Percentiles rank a stretch among this genome's conserved stretches.
Evolutionary conservation across 2,888 invertebrate species (phyloP).

Genomic region (Harmothoe impar): DNA sequence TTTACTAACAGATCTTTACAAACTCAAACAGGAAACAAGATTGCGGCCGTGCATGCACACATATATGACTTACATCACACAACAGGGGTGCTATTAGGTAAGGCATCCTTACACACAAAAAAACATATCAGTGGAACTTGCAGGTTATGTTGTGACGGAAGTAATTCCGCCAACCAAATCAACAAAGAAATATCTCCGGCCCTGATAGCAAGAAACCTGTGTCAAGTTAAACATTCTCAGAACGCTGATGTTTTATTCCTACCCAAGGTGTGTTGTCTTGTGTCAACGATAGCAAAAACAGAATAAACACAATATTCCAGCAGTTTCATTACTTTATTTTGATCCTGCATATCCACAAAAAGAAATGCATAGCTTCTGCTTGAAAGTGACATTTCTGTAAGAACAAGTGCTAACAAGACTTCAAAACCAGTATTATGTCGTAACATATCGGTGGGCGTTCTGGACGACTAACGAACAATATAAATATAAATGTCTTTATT

Average conservation of each 20-base stretch:
- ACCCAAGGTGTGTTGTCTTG: no score
- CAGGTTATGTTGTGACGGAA: no score
- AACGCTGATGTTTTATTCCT: no score
- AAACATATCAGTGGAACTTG: no score
- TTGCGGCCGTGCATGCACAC: not conserved
- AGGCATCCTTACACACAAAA: no score
- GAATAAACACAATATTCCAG: not conserved
- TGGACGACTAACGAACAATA: not conserved
- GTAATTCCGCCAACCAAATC: no score
- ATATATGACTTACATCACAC: no score
- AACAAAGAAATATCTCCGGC: no score
- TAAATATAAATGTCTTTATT: not conserved
- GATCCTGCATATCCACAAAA: not conserved
- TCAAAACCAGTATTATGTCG: not conserved
- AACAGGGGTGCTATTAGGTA: no score
- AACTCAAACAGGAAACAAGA: not conserved
- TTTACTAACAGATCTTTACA: not conserved
- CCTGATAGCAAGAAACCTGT: no score
- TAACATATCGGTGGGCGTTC: not conserved
- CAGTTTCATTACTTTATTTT: slow-evolving; percentile 26
- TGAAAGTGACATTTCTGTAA: not conserved
- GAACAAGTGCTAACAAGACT: not conserved
- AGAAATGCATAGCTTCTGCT: slow-evolving; percentile 39
- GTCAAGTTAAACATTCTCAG: no score
- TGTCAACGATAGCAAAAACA: no score